Evolutionary conservation across 2,797 vertebrate species (phyloP).

Genomic region (Philypnodon macrostomus): DNA sequence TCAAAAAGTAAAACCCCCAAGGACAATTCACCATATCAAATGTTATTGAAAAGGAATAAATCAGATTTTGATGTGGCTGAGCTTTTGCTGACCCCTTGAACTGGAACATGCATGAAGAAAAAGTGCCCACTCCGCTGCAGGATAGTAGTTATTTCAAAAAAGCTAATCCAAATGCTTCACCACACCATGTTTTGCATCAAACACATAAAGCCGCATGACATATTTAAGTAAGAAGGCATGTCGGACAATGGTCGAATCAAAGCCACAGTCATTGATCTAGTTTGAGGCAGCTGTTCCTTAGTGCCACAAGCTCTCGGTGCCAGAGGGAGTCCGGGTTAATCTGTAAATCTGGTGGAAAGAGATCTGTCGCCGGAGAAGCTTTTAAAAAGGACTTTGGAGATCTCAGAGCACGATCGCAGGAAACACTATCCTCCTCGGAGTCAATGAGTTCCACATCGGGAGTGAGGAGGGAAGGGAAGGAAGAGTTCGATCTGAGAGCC

Average conservation of each 20-base stretch:
- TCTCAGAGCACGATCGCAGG: conserved; percentile 34
- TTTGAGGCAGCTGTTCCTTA: conserved; percentile 28
- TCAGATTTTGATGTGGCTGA: too few relatives aligned
- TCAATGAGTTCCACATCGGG: conserved; percentile 28
- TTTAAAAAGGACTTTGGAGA: conserved; percentile 32
- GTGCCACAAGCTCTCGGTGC: conserved; percentile 23
- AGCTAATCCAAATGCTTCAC: too few relatives aligned
- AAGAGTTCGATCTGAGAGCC: conserved; percentile 22
- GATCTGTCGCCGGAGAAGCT: conserved; percentile 39
- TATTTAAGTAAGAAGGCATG: conserved; percentile 7
- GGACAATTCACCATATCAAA: conserved; percentile 3
- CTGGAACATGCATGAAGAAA: conserved; percentile 3
- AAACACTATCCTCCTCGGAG: conserved; percentile 30
- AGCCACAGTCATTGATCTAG: conserved; percentile 30
- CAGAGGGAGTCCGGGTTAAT: conserved; percentile 42
- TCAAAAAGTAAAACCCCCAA: background rate
- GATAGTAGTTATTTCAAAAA: too few relatives aligned
- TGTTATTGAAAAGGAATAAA: conserved; percentile 9
- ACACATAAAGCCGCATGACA: conserved; percentile 22
- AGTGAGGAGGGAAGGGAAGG: conserved; percentile 1
- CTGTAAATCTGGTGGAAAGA: conserved; percentile 55
- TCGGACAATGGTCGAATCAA: conserved; percentile 14
- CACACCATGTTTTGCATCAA: background rate
- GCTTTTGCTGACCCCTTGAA: too few relatives aligned
- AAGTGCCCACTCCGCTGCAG: conserved; percentile 5